Conservation (phyloP, 2,113 vertebrate genomes). For the Mustelus asterias region DNA sequence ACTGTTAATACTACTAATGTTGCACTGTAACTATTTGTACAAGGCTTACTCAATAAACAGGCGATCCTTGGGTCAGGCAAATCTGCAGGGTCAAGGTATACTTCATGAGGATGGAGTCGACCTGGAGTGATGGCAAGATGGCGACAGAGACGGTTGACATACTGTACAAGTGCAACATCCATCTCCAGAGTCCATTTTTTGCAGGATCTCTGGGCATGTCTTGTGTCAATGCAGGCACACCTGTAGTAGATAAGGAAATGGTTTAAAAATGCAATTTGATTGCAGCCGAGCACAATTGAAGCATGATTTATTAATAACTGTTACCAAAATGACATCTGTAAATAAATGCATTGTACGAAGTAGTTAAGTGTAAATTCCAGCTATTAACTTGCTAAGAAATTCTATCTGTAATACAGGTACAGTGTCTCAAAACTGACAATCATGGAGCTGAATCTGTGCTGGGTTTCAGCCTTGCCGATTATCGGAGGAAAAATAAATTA, state of each 20-base stretch:
- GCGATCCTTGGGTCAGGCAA: conserved; percentile 76
- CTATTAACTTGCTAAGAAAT: neutral
- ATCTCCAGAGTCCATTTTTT: conserved; percentile 89
- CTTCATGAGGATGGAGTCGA: conserved; percentile 88
- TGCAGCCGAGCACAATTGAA: neutral
- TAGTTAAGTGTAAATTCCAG: neutral
- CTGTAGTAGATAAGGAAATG: conserved; percentile 49
- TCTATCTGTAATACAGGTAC: neutral
- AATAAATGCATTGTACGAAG: neutral
- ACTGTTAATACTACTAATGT: neutral
- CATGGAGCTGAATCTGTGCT: too few relatives aligned
- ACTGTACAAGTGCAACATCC: conserved; percentile 88
- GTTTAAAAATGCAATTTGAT: neutral
- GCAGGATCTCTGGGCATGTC: conserved; percentile 86
- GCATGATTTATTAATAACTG: neutral
- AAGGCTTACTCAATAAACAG: conserved; percentile 73
- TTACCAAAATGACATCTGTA: neutral
- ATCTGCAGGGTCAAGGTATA: conserved; percentile 82
- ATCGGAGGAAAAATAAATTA: too few relatives aligned
- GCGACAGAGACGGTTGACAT: conserved; percentile 86
- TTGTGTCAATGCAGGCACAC: conserved; percentile 84
- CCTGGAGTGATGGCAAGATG: conserved; percentile 91
- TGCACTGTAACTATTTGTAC: neutral
- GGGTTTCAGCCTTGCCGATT: too few relatives aligned
- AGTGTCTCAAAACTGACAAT: too few relatives aligned